phyloP scores from a whole-genome alignment of 2,113 vertebrate species.

The Girardinichthys multiradiatus region DNA sequence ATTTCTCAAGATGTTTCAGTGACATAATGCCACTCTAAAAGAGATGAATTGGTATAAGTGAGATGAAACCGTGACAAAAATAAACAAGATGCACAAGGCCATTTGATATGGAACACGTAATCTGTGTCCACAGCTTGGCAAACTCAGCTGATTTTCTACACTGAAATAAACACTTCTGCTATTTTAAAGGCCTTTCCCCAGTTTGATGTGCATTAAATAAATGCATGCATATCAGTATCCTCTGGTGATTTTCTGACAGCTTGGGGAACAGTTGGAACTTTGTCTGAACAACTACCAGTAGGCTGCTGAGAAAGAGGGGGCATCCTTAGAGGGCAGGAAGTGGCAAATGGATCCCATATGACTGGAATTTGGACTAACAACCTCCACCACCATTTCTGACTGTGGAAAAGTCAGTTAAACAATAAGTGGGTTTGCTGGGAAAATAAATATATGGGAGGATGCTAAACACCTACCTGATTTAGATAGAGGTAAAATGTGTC shows the following conservation, averaged over 20 bases:
- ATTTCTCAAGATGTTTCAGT: no score
- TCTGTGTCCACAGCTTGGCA: conserved; percentile 25
- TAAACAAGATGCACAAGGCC: conserved; percentile 50
- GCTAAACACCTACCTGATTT: conserved; percentile 1
- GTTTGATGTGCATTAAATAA: conserved; percentile 1
- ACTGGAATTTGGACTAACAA: conserved; percentile 57
- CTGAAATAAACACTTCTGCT: conserved; percentile 3
- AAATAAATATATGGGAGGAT: conserved; percentile 54
- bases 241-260: conserved; percentile 6
- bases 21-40: no score
- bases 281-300: conserved; percentile 31
- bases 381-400: conserved; percentile 59
- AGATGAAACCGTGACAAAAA: conserved; percentile 43
- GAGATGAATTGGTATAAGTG: conserved; percentile 11
- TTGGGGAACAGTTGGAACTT: conserved; percentile 25
- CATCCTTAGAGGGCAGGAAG: conserved; percentile 59
- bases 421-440: conserved; percentile 41
- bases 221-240: neutral
- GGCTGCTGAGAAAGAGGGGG: conserved; percentile 33
- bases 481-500: neutral
- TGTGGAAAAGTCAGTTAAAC: conserved; percentile 43
- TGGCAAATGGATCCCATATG: conserved; percentile 73
- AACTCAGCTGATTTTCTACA: conserved; percentile 6
- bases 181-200: neutral
- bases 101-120: conserved; percentile 48